Evolutionary conservation across 2,888 invertebrate species (phyloP), one percentile per base, ranked within the genome.

Genomic region (Eurytoma adleriae): DNA sequence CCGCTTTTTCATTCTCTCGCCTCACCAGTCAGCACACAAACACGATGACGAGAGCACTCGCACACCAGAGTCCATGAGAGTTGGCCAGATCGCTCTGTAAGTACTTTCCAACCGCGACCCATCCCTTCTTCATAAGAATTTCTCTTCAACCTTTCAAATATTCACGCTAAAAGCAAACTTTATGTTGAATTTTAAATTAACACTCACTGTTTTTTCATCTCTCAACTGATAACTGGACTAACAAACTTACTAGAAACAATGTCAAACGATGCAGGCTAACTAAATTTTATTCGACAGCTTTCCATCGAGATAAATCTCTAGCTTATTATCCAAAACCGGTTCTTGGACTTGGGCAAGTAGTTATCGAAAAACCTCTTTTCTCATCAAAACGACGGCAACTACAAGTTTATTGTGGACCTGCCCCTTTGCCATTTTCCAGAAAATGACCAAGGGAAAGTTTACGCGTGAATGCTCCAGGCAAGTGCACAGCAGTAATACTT

Each of bases 401-500:
- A 48, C 30, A 24, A 73, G 74, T 24, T 40, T 18, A 59, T 16
- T 61, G 30, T 20, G 56, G 14, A n/a, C 1, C 52, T 40, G 66
- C 20, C 52, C 52, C n/a, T n/a, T 24, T 66, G 70, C 30, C 64
- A 52, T 80, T 72, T 18, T 62, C 57, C 30, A 69, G 69, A 80
- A 70, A 74, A 81, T 81, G 81, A 81, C 81, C 27, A 81, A 74
- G 40, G 81, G 61, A 81, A 81, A 78, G 67, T 61, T 67, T 52
- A 71, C 59, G 3, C 73, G 81, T 7, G 74, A 78, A 40, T 70
- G 24, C 20, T 78, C 81, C 24, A 78, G 81, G 78, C 62, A 66
- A 81, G 80, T 80, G 68, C 72, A 52, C 7, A n/a, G n/a, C n/a
- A n/a, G n/a, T n/a, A n/a, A n/a, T 52, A 14, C 27, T 54, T 56